Conservation (phyloP, 2,888 invertebrate species). For the Scaptomyza reducta region DNA sequence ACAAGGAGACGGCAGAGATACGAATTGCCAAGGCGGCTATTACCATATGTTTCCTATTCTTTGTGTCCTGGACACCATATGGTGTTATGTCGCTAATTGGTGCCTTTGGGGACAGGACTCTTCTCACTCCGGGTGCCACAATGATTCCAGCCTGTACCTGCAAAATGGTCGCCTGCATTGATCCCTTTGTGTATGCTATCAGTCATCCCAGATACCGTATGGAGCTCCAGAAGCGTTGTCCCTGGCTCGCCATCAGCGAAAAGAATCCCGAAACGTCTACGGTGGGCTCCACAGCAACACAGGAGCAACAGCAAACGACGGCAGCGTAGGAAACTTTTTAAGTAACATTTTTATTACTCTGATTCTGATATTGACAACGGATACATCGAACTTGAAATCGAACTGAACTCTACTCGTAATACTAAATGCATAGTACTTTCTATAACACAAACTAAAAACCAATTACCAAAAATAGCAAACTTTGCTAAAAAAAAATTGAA, state of each 20-base stretch:
- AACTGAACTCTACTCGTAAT: conserved; percentile 48
- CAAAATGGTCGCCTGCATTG: conserved; percentile 95
- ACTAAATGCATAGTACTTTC: conserved; percentile 37
- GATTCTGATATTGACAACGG: conserved; percentile 20
- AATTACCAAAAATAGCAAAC: background rate
- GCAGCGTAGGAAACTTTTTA: conserved; percentile 70
- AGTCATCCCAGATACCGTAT: conserved; percentile 94
- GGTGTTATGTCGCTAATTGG: conserved; percentile 92
- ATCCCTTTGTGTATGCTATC: conserved; percentile 95
- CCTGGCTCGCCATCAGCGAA: conserved; percentile 89
- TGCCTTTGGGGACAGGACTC: conserved; percentile 89
- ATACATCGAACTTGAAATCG: background rate
- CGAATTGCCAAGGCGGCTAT: conserved; percentile 95
- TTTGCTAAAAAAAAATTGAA: background rate
- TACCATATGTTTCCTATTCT: conserved; percentile 92
- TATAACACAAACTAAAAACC: conserved; percentile 39
- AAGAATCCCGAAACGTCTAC: conserved; percentile 86
- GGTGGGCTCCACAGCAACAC: conserved; percentile 76
- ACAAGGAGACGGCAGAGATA: conserved; percentile 88
- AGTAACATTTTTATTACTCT: background rate
- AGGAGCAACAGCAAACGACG: conserved; percentile 80
- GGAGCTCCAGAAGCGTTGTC: conserved; percentile 92
- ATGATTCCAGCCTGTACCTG: conserved; percentile 95
- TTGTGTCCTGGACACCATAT: conserved; percentile 96
- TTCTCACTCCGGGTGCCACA: conserved; percentile 90